Evolutionary conservation across 2,888 invertebrate genomes (phyloP).

Genomic region (Leucophenga maculata): DNA sequence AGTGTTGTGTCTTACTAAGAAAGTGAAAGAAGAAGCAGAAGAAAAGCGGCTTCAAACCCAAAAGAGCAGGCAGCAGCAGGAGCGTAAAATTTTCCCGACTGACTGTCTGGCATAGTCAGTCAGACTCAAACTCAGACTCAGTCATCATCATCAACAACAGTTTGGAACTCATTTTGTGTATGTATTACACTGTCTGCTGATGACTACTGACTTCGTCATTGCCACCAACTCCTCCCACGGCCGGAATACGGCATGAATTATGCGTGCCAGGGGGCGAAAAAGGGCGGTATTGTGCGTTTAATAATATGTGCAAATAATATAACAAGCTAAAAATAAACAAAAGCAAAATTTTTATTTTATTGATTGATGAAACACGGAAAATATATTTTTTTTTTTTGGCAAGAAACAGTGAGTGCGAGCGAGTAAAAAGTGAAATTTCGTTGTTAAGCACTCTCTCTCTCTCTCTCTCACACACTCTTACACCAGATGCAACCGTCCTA

Average conservation of each 20-base stretch:
- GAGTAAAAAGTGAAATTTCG: no score
- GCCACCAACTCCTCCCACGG: neutral
- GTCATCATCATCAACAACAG: neutral
- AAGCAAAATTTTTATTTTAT: neutral
- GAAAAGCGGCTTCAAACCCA: neutral
- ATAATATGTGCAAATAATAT: constrained; percentile 8
- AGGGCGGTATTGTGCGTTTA: no score
- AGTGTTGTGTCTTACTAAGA: neutral
- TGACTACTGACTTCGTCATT: neutral
- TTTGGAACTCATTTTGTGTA: constrained; percentile 17
- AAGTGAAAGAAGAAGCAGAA: neutral
- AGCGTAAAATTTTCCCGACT: constrained; percentile 7
- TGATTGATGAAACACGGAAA: neutral
- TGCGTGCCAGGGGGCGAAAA: no score
- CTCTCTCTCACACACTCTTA: no score
- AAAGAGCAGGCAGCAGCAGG: neutral
- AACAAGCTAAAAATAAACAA: neutral
- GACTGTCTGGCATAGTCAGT: constrained; percentile 1
- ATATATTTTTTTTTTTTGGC: neutral
- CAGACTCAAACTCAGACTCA: no score
- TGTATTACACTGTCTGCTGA: constrained; percentile 19
- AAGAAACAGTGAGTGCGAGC: neutral
- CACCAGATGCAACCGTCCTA: neutral
- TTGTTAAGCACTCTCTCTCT: neutral
- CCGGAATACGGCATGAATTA: no score